phyloP scores from a whole-genome alignment of 92 coral and sea anemone genomes.

The Porites lobata region DNA sequence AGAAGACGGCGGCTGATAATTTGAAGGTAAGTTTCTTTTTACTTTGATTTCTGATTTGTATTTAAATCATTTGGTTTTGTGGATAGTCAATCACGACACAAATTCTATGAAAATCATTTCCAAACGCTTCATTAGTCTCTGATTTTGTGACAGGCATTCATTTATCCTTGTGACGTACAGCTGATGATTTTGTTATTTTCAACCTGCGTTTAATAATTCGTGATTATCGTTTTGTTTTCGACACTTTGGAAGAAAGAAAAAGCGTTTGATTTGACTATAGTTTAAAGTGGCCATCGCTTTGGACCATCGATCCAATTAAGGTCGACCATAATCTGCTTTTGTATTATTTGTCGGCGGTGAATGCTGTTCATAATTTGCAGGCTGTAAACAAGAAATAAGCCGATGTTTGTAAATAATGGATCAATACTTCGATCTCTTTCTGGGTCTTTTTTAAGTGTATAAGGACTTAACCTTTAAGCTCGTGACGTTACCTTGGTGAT shows the following conservation, averaged over 20 bases:
- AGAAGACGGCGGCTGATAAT: neutral
- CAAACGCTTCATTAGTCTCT: neutral
- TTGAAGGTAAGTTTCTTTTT: constrained; percentile 8
- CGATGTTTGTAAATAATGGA: too few relatives aligned
- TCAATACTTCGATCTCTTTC: too few relatives aligned
- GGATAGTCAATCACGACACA: neutral
- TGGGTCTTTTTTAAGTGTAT: too few relatives aligned
- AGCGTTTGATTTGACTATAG: neutral
- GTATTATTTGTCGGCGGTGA: too few relatives aligned
- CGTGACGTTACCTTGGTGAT: too few relatives aligned
- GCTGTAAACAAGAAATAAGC: too few relatives aligned
- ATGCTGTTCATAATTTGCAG: too few relatives aligned
- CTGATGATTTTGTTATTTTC: neutral
- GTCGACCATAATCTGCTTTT: too few relatives aligned
- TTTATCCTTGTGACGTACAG: constrained; percentile 7
- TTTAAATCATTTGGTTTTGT: neutral
- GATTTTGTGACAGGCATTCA: constrained; percentile 5
- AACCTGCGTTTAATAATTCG: neutral
- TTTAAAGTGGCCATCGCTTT: neutral
- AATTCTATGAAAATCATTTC: neutral
- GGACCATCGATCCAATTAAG: neutral
- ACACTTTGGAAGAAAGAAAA: neutral
- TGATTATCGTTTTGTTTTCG: neutral
- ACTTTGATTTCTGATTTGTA: neutral
- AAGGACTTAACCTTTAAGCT: too few relatives aligned